Evolutionary conservation across 2,888 invertebrate species (phyloP), one percentile per base, ranked within the genome.

Genomic region (Mythimna albipuncta): DNA sequence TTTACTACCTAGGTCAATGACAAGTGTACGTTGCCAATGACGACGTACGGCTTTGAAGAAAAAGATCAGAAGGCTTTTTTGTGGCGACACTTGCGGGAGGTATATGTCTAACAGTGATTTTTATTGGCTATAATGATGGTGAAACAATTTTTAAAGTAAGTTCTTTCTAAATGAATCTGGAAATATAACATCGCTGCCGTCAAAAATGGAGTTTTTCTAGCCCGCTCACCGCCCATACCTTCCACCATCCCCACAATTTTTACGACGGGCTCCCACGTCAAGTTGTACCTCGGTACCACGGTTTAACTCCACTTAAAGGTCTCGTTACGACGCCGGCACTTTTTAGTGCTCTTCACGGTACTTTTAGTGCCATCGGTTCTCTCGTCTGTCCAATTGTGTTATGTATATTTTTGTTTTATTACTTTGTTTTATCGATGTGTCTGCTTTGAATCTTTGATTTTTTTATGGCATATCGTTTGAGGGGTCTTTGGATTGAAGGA

Each of bases 251-350:
- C 52, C 50, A 64, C 61, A 57, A 69, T 73, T 82, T 84, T 83
- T 85, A 86, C 72, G 82, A 86, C 58, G 47, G 6, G 69, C 79
- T 80, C 79, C 83, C 86, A 81, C 86, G 87, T 88, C 78, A 90
- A 91, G 85, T 91, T 90, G 84, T 84, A 89, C 90, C 89, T 89
- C 81, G 86, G 80, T 77, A 75, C 73, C 57, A 69, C 83, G 77
- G 81, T 87, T 87, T 86, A 86, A 89, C 86, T 82, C 75, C 66
- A 80, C 83, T 88, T 88, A 87, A 74, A 83, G 85, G 85, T 83
- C 81, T 85, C 80, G 82, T 87, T 84, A 85, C 77, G 82, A 79
- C 68, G 72, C 83, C 69, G 77, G 16, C 80, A 79, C 76, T 84
- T 86, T 86, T 85, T 87, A 85, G 84, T 85, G 68, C 72, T 78